A percentile compares a stretch with the other conserved stretches of the same genome.
phyloP scores from a whole-genome alignment of 1,140 invertebrate species.

The Drosophila sucinea region DNA sequence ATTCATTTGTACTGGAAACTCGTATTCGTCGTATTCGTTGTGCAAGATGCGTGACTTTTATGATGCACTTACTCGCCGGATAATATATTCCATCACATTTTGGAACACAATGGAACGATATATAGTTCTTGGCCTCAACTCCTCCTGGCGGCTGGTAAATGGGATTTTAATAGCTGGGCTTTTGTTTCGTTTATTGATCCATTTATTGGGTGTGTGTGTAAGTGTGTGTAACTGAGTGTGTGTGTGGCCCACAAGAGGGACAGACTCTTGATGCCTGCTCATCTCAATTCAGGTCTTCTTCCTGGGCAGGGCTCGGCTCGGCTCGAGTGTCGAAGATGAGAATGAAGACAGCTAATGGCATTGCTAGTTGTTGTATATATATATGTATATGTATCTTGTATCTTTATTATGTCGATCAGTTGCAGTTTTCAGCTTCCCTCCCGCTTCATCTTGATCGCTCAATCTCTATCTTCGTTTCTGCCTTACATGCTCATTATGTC shows the following conservation, averaged over 20 bases:
- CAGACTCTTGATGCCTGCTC: slow-evolving; percentile 22
- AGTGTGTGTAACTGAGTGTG: neutral
- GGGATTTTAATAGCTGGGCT: slow-evolving; percentile 12
- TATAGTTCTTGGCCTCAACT: slow-evolving; percentile 6
- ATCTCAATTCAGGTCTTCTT: slow-evolving; percentile 36
- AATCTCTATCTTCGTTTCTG: neutral
- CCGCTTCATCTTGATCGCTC: neutral
- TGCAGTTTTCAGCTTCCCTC: slow-evolving; percentile 18
- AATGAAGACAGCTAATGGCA: slow-evolving; percentile 60
- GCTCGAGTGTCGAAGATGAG: slow-evolving; percentile 31
- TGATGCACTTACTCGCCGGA: slow-evolving; percentile 33
- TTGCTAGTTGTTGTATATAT: slow-evolving; percentile 58
- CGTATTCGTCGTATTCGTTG: slow-evolving; percentile 28
- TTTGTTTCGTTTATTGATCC: slow-evolving; percentile 14
- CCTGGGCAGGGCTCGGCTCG: slow-evolving; percentile 44
- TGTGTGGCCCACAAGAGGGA: slow-evolving; percentile 5
- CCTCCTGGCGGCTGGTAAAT: neutral
- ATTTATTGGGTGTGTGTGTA: slow-evolving; percentile 6
- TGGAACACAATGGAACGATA: slow-evolving; percentile 26
- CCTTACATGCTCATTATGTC: slow-evolving; percentile 20
- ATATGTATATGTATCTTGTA: slow-evolving; percentile 45
- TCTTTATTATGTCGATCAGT: slow-evolving; percentile 58
- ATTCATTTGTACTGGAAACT: slow-evolving; percentile 21
- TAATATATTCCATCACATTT: slow-evolving; percentile 48
- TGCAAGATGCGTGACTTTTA: slow-evolving; percentile 55